Evolutionary conservation across 2,888 invertebrate species (phyloP).

Genomic region (Leptinotarsa haldemani): DNA sequence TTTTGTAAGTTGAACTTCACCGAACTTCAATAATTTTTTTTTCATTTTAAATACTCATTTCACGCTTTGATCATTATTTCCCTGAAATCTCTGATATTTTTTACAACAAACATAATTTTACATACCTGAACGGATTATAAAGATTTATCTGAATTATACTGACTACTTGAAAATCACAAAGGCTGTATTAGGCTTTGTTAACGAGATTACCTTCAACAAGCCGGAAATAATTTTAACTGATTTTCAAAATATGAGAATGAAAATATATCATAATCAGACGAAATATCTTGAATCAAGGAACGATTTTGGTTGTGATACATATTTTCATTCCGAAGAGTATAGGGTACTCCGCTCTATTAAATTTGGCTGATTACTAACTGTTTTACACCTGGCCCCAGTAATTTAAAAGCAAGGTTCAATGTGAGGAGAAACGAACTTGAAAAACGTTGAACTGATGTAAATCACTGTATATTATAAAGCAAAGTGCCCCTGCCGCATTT

Average conservation of each 20-base stretch:
- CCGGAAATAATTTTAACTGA: conserved; percentile 38
- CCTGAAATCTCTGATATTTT: no score
- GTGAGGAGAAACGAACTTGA: not conserved
- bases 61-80: no score
- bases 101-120: no score
- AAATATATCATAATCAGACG: conserved; percentile 38
- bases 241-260: conserved; percentile 33
- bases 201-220: conserved; percentile 11
- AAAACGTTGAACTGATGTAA: not conserved
- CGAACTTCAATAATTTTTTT: no score
- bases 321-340: conserved; percentile 47
- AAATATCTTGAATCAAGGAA: conserved; percentile 42
- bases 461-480: no score
- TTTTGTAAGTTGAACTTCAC: no score
- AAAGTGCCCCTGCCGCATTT: no score
- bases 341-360: conserved; percentile 49
- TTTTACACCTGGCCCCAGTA: conserved; percentile 53
- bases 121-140: no score
- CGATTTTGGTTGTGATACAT: conserved; percentile 46
- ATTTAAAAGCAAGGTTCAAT: conserved; percentile 16
- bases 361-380: conserved; percentile 50
- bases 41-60: no score
- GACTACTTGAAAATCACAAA: no score
- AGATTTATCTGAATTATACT: no score
- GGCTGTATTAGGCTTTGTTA: conserved; percentile 21